Percentiles rank a stretch among this genome's conserved stretches.
Conservation (phyloP, 2,888 invertebrate genomes). For the Argyresthia albistria region DNA sequence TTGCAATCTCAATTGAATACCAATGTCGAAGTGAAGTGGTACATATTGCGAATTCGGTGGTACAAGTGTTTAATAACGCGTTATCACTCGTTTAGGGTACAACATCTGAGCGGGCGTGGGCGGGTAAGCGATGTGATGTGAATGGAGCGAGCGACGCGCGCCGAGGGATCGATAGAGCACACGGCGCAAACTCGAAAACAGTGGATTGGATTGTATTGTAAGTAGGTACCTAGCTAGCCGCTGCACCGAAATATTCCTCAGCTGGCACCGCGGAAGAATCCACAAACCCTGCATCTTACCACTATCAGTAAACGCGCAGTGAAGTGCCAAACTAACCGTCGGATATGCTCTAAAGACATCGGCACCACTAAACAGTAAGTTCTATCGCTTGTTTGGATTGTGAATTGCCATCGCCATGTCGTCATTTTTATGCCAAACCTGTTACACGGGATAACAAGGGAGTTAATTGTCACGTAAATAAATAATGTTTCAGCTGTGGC, state of each 20-base stretch:
- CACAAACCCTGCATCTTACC: slow-evolving; percentile 37
- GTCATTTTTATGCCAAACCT: slow-evolving; percentile 33
- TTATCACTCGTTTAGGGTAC: slow-evolving; percentile 64
- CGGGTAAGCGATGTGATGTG: slow-evolving; percentile 52
- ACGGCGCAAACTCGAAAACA: slow-evolving; percentile 49
- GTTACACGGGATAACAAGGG: slow-evolving; percentile 31
- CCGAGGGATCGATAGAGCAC: slow-evolving; percentile 55
- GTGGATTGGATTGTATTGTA: no score
- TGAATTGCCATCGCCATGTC: slow-evolving; percentile 19
- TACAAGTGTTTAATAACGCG: slow-evolving; percentile 42
- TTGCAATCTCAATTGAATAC: slow-evolving; percentile 20
- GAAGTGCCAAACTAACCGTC: slow-evolving; percentile 37
- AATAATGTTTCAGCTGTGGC: neutral
- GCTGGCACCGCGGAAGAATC: slow-evolving; percentile 16
- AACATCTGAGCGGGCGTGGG: slow-evolving; percentile 55
- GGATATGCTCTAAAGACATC: slow-evolving; percentile 44
- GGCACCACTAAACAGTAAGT: slow-evolving; percentile 50
- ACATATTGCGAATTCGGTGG: slow-evolving; percentile 14
- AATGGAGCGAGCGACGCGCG: slow-evolving; percentile 33
- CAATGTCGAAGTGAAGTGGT: slow-evolving; percentile 32
- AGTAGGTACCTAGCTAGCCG: no score
- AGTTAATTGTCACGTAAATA: neutral
- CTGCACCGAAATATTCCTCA: no score
- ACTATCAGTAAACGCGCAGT: slow-evolving; percentile 36
- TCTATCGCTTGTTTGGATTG: neutral